Evolutionary conservation across 1,140 invertebrate genomes (phyloP), one percentile per base, ranked within the genome.

Genomic region (Drosophila sturtevanti): DNA sequence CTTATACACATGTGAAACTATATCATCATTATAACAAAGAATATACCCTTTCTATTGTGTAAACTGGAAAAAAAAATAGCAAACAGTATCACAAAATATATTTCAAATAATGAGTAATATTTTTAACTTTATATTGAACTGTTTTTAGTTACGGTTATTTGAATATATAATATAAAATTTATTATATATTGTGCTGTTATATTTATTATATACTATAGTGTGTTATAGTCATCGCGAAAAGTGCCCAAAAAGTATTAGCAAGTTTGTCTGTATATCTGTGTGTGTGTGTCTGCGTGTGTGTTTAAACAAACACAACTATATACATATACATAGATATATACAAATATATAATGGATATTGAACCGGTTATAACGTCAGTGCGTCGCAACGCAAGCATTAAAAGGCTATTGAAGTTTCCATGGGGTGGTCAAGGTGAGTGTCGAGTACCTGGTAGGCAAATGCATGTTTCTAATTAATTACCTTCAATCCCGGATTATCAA

Each of bases 301-400:
- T 24, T 34, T 34, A 12, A 1, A 44, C 41, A 44, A 44, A 44
- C 10, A 21, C 41, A 64, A 52, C 22, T 44, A 38, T 38, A 62
- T 59, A 44, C 5, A 34, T 6, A n/a, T n/a, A n/a, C n/a, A n/a
- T n/a, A n/a, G n/a, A n/a, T n/a, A n/a, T n/a, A n/a, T n/a, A 31
- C 24, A 60, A 16, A 66, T 51, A 52, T 27, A 60, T 38, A 61
- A 82, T 82, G 80, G 78, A 81, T 64, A 69, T 72, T 66, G 76
- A 89, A 76, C 73, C 86, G 76, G 84, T 62, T 79, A 87, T 66
- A 90, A 90, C 58, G 86, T 89, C 62, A 86, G 93, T 79, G 81
- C 94, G 81, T 92, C 93, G 90, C 79, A 94, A 73, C 93, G 93
- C 86, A 74, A 94, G 93, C 81, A 94, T 94, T 79, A 94, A 94